These are phyloP conservation scores for Eclectus roratus DNA, from an alignment of 2,113 vertebrate species.

Conservation along the genomic window DNA sequence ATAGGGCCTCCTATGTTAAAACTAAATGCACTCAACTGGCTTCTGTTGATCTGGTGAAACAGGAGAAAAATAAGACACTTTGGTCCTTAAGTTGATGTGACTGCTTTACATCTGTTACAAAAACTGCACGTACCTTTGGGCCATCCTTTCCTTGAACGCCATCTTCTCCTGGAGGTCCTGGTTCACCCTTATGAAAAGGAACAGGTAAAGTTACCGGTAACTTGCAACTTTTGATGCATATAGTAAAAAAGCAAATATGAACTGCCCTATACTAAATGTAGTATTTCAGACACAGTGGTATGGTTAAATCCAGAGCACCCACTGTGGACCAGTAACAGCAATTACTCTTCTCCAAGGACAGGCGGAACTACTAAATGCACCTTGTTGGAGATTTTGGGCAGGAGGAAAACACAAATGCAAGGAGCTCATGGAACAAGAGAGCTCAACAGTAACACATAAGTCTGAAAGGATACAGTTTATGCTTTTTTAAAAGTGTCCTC, in stretches of 20 bases:
- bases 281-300: neutral
- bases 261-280: neutral
- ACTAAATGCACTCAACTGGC: neutral
- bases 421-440: neutral
- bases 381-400: neutral
- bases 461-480: neutral
- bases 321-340: neutral
- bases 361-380: neutral
- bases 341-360: neutral
- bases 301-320: neutral
- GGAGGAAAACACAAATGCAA: neutral
- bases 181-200: slow-evolving; percentile 81
- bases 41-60: neutral
- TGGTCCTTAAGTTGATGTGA: neutral
- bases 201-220: neutral
- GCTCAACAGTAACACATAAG: neutral
- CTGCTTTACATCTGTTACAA: neutral
- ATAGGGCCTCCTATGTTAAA: neutral
- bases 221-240: neutral
- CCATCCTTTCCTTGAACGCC: slow-evolving; percentile 94
- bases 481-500: neutral
- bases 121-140: slow-evolving; percentile 81
- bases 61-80: neutral
- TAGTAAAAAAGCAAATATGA: neutral
- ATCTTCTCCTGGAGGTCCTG: slow-evolving; percentile 89